Conservation (phyloP, 2,888 invertebrate species). For the Cataglyphis rosenhaueri region DNA sequence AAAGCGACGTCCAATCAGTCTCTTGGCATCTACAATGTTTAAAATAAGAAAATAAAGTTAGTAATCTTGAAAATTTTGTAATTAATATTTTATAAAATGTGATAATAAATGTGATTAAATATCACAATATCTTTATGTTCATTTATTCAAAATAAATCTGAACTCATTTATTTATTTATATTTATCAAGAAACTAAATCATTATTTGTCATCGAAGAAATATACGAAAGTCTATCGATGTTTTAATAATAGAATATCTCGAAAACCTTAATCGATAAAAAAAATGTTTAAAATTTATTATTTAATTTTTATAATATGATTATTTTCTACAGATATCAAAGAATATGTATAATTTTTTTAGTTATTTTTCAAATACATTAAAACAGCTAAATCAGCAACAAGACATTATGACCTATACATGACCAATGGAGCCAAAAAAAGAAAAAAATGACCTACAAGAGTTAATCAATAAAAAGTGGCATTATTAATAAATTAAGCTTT, state of each 20-base stretch:
- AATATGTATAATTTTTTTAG: too few relatives aligned
- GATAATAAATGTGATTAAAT: too few relatives aligned
- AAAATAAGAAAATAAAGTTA: constrained; percentile 37
- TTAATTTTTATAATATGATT: too few relatives aligned
- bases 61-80: not conserved
- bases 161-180: not conserved
- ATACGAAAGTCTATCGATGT: not conserved
- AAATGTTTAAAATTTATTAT: too few relatives aligned
- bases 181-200: not conserved
- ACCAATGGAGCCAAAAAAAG: too few relatives aligned
- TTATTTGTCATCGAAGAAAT: not conserved
- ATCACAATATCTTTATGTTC: not conserved
- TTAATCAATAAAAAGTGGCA: not conserved
- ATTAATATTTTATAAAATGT: not conserved
- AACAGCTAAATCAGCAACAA: too few relatives aligned
- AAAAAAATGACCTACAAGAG: too few relatives aligned
- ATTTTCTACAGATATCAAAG: too few relatives aligned
- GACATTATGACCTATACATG: too few relatives aligned
- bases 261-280: too few relatives aligned
- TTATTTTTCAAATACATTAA: too few relatives aligned
- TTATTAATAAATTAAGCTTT: not conserved
- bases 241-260: too few relatives aligned
- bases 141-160: not conserved
- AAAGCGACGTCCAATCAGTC: constrained; percentile 90
- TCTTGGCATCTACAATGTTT: constrained; percentile 90